phyloP scores from a whole-genome alignment of 2,797 vertebrate species.

The Myripristis jacobus region DNA sequence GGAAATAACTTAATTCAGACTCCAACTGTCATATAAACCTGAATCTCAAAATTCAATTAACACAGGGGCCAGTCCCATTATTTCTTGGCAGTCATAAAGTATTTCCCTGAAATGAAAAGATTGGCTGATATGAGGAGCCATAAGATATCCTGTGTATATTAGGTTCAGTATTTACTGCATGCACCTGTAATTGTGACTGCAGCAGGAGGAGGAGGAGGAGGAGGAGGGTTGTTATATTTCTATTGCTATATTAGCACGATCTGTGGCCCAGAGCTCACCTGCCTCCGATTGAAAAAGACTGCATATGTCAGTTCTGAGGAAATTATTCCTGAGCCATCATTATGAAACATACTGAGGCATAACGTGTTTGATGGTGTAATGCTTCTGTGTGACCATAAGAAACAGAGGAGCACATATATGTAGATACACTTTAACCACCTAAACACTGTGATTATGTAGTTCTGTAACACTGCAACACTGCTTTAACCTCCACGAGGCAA shows the following conservation, averaged over 20 bases:
- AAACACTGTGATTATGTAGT: background rate
- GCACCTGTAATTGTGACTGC: conserved; percentile 40
- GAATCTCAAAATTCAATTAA: conserved; percentile 78
- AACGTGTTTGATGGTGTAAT: conserved; percentile 13
- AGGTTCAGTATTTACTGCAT: conserved; percentile 45
- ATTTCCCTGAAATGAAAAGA: conserved; percentile 73
- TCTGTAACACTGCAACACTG: background rate
- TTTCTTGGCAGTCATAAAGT: conserved; percentile 62
- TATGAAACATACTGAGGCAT: conserved; percentile 19
- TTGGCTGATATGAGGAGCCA: conserved; percentile 63
- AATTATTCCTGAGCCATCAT: conserved; percentile 48
- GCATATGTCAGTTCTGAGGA: conserved; percentile 31
- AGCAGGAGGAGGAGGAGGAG: background rate
- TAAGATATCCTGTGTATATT: conserved; percentile 24
- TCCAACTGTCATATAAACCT: conserved; percentile 60
- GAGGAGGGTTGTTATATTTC: background rate
- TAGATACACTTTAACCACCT: background rate
- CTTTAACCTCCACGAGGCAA: background rate
- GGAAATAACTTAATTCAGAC: conserved; percentile 70
- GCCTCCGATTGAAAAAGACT: conserved; percentile 35
- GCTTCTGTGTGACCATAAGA: background rate
- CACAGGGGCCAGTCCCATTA: conserved; percentile 72
- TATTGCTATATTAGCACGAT: background rate
- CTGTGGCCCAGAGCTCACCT: conserved; percentile 21
- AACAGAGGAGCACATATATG: background rate